Evolutionary conservation across 35 echinoderm and acorn worm genomes (phyloP).

Genomic region (Hemicentrotus pulcherrimus): DNA sequence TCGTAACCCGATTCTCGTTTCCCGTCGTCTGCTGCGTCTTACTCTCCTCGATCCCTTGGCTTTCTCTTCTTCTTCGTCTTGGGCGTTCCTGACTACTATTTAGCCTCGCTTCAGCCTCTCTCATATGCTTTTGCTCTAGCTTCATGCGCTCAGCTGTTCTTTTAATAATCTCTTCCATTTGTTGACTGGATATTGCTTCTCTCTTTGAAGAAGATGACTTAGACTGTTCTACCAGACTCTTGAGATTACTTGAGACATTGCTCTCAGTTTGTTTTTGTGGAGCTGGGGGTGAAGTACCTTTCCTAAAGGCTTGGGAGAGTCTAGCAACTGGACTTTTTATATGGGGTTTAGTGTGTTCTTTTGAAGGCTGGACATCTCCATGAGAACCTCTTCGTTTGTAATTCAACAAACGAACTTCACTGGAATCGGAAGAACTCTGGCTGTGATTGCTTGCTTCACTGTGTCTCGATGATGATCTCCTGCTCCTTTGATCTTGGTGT

Average conservation of each 20-base stretch:
- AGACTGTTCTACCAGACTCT: background rate
- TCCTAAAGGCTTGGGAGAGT: conserved; percentile 15
- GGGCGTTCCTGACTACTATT: background rate
- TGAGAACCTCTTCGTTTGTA: background rate
- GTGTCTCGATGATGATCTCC: background rate
- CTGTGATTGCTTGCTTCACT: conserved; percentile 27
- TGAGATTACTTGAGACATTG: background rate
- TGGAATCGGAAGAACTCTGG: background rate
- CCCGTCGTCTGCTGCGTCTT: background rate
- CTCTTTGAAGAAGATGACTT: background rate
- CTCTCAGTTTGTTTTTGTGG: background rate
- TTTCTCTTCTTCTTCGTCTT: conserved; percentile 4
- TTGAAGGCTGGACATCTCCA: background rate
- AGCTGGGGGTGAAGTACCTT: background rate
- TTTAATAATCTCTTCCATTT: conserved; percentile 33
- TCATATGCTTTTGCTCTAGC: conserved; percentile 21
- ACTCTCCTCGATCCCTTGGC: background rate
- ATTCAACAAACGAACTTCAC: conserved; percentile 21
- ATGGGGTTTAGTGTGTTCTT: conserved; percentile 22
- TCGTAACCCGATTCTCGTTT: conserved; percentile 15
- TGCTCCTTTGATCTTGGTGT: background rate
- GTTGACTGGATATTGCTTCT: background rate
- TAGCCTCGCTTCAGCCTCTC: conserved; percentile 28
- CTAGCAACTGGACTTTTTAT: conserved; percentile 30
- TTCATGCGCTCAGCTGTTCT: conserved; percentile 27